phyloP scores from a whole-genome alignment of 2,113 vertebrate genomes.

The Fukomys damarensis region DNA sequence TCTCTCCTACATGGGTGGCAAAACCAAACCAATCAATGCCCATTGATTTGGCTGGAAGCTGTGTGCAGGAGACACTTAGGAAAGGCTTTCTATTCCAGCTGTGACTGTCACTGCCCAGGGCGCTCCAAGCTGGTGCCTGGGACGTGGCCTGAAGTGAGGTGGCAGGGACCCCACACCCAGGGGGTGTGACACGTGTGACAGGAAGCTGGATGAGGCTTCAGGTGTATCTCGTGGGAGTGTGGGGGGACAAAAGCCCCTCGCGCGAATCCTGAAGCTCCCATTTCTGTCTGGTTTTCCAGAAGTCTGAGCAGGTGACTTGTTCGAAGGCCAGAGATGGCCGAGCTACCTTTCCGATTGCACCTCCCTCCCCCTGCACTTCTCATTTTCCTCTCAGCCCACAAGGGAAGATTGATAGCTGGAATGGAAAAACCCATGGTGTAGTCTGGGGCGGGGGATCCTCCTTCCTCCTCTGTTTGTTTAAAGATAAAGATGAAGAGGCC shows the following conservation, averaged over 20 bases:
- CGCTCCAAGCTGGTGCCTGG: not conserved
- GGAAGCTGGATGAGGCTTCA: not conserved
- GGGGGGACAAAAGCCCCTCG: not conserved
- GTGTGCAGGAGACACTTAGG: not conserved
- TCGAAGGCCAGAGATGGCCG: not conserved
- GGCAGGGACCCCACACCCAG: not conserved
- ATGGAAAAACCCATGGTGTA: constrained; percentile 73
- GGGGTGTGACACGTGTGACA: not conserved
- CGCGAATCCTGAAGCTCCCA: not conserved
- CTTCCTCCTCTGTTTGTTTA: constrained; percentile 72
- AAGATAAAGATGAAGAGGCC: constrained; percentile 75
- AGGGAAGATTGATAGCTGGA: constrained; percentile 65
- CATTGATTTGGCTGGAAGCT: not conserved
- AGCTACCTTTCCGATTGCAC: not conserved
- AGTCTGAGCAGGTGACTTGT: not conserved
- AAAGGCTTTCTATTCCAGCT: not conserved
- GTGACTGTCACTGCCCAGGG: not conserved
- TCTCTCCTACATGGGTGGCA: not conserved
- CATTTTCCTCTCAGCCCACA: not conserved
- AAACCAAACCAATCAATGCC: not conserved
- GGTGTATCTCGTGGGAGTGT: accelerated
- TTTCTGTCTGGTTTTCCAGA: not conserved
- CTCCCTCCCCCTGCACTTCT: not conserved
- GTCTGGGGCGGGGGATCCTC: constrained; percentile 15
- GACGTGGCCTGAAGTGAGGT: not conserved